These are phyloP conservation scores for Achlya flavicornis DNA, from an alignment of 2,888 invertebrate genomes.

Conservation along the genomic window DNA sequence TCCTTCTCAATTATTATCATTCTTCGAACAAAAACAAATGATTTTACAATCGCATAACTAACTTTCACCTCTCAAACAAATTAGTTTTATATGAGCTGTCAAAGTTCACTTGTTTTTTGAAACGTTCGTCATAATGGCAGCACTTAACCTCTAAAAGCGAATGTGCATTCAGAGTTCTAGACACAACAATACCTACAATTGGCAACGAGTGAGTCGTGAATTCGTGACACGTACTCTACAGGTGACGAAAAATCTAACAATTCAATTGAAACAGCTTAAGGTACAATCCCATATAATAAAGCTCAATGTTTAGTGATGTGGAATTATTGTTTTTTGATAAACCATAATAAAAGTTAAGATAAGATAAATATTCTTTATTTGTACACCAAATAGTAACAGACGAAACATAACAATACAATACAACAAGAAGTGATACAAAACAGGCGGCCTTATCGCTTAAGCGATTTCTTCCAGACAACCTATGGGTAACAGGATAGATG, in stretches of 20 bases:
- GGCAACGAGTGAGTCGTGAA: slow-evolving; percentile 45
- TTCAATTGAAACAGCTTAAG: slow-evolving; percentile 51
- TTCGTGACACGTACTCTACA: slow-evolving; percentile 47
- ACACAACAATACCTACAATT: slow-evolving; percentile 34
- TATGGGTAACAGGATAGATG: no score
- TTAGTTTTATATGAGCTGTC: slow-evolving; percentile 9
- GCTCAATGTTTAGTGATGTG: not conserved
- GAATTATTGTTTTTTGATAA: not conserved
- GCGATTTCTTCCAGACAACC: no score
- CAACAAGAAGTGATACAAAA: no score
- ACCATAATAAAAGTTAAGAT: no score
- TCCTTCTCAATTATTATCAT: not conserved
- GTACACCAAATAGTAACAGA: no score
- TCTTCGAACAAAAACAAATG: slow-evolving; percentile 6
- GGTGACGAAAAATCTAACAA: slow-evolving; percentile 60
- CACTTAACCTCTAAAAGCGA: slow-evolving; percentile 45
- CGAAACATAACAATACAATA: no score
- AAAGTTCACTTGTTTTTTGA: slow-evolving; percentile 12
- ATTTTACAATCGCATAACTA: not conserved
- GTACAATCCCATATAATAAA: not conserved
- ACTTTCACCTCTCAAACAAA: slow-evolving; percentile 8
- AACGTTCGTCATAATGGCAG: slow-evolving; percentile 3
- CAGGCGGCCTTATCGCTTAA: no score
- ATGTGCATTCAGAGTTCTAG: slow-evolving; percentile 39
- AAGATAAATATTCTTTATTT: no score